Conservation (phyloP, 2,113 vertebrate genomes). For the Vidua chalybeata region DNA sequence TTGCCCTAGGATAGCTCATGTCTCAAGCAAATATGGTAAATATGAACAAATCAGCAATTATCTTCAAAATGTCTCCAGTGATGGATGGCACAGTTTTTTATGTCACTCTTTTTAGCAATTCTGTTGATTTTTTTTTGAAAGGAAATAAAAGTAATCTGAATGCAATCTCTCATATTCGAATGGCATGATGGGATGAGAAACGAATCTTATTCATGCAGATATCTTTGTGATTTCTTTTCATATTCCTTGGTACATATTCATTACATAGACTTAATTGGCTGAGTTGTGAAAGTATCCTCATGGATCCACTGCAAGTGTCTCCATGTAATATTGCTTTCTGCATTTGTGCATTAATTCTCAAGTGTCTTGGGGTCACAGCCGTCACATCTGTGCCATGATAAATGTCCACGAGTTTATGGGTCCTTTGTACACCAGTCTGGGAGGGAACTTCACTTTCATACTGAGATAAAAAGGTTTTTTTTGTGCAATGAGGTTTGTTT, state of each 20-base stretch:
- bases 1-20: conserved; percentile 17
- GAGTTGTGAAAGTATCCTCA: background rate
- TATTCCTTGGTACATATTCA: background rate
- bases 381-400: background rate
- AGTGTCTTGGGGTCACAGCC: background rate
- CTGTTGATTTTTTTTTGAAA: background rate
- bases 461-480: background rate
- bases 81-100: background rate
- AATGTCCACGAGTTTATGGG: background rate
- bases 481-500: background rate
- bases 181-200: background rate
- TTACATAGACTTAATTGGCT: background rate
- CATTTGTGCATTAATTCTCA: background rate
- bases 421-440: background rate
- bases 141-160: background rate
- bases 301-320: background rate
- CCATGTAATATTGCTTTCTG: background rate
- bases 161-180: background rate
- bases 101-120: background rate
- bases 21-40: background rate
- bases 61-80: background rate
- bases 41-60: background rate
- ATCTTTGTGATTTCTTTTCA: background rate
- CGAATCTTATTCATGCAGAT: background rate
- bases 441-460: background rate